Percentiles rank a stretch among this genome's conserved stretches.
These are phyloP conservation scores for Seira ritae DNA, from an alignment of 2,888 invertebrate genomes.

Conservation along the genomic window DNA sequence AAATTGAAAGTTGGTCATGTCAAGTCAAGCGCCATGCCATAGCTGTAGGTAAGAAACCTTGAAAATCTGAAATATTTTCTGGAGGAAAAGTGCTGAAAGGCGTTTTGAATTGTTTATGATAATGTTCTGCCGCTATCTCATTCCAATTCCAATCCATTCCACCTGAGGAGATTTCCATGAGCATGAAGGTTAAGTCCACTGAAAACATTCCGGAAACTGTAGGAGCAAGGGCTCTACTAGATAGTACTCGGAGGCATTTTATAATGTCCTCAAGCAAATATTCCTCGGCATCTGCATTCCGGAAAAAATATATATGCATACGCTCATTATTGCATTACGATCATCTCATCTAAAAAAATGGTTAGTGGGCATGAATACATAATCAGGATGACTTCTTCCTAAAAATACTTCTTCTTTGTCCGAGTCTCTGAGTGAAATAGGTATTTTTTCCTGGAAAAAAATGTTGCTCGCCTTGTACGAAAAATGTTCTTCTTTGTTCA, in stretches of 20 bases:
- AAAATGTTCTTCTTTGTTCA: no score
- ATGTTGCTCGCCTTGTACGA: neutral
- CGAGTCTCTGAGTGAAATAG: no score
- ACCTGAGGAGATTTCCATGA: neutral
- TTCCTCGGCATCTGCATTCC: no score
- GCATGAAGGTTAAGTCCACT: neutral
- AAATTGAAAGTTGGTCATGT: slow-evolving; percentile 61
- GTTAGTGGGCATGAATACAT: no score
- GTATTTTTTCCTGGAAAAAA: neutral
- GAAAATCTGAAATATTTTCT: slow-evolving; percentile 20
- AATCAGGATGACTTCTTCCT: no score
- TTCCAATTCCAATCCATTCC: neutral
- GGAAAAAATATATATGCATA: no score
- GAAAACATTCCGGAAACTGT: slow-evolving; percentile 21
- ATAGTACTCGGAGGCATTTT: neutral
- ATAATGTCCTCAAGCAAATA: neutral
- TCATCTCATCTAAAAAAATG: no score
- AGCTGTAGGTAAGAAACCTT: slow-evolving; percentile 19
- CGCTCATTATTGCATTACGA: no score
- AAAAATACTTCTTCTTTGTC: no score
- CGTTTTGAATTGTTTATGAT: slow-evolving; percentile 46
- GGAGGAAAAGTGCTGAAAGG: slow-evolving; percentile 46
- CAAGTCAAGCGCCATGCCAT: no score
- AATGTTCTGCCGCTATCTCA: slow-evolving; percentile 25
- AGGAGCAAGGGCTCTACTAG: no score